A percentile compares a stretch with the other conserved stretches of the same genome.
phyloP scores from a whole-genome alignment of 2,888 invertebrate species.

The Syrphus vitripennis region DNA sequence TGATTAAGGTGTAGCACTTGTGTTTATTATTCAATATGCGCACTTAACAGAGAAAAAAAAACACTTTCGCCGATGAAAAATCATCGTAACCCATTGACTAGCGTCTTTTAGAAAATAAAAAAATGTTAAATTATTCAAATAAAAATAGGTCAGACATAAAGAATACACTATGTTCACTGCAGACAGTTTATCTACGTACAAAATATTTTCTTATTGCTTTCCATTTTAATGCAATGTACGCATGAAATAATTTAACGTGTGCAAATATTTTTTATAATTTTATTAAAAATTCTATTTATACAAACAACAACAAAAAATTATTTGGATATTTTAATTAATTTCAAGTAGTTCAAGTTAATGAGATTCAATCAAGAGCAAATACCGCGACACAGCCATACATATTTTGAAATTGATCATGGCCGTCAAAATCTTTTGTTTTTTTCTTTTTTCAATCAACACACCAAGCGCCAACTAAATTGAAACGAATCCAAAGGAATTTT shows the following conservation, averaged over 20 bases:
- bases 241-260: not conserved
- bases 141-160: not conserved
- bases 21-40: not conserved
- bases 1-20: not conserved
- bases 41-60: not conserved
- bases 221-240: not conserved
- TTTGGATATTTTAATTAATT: not conserved
- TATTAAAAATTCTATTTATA: not conserved
- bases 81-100: not conserved
- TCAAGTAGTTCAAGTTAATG: conserved; percentile 2
- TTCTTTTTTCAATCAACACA: not conserved
- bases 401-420: not conserved
- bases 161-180: not conserved
- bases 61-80: not conserved
- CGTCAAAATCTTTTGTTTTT: not conserved
- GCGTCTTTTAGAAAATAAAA: not conserved
- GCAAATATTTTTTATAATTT: not conserved
- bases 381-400: not conserved
- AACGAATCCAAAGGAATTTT: not conserved
- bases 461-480: conserved; percentile 14
- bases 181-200: not conserved
- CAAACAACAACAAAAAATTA: not conserved
- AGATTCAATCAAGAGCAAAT: not conserved
- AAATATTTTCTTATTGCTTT: not conserved
- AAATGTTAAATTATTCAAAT: not conserved